Base-by-base conservation (phyloP, 2,888 invertebrate species). In the Drosophila colorata region DNA sequence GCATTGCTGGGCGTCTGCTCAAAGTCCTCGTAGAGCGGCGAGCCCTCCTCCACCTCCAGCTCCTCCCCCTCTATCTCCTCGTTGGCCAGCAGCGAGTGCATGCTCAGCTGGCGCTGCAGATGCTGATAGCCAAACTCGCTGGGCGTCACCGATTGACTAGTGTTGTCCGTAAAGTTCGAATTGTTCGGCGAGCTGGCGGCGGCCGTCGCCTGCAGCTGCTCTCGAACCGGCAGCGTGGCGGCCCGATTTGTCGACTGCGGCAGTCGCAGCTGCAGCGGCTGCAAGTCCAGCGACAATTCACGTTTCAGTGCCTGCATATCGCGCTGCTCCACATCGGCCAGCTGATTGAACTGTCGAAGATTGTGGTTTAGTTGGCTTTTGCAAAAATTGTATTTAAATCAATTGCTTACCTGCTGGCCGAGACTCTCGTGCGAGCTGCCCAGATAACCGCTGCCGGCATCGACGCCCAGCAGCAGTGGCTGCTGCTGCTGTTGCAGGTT, bases 131-230 rank as follows among this genome's bases (percentile, higher is more conserved):
- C 92, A 76, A 89, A 92, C 72, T 92, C 92, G 69, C 92, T 92
- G 44, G 92, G 92, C 14, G 92, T 92, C 41, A 92, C 91, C 69
- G 92, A 92, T 74, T 92, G 92, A 90, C 92, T 92, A 90, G 92
- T 92, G 74, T 92, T 92, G 73, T 92, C 92, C 31, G 92, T 91
- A 51, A 91, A 90, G 69, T 91, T 91, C 2, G 91, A 90, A 48
- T 90, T 90, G 67, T 92, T 92, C 33, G 92, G 92, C 18, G 92
- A 91, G 56, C 91, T 89, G 64, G 65, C 73, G 40, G 37, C 33
- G 25, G 25, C 25, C 13, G 33, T 13, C 33, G 33, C 61, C 47
- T 64, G 64, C 14, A 65, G 53, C 43, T 87, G 85, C 5, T 88
- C 87, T 53, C 88, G 90, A 1, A 85, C 74, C n/a, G 86, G 88